A percentile compares a stretch with the other conserved stretches of the same genome.
These are phyloP conservation scores for Drosophila bifasciata DNA, from an alignment of 1,140 invertebrate genomes.

Conservation along the genomic window DNA sequence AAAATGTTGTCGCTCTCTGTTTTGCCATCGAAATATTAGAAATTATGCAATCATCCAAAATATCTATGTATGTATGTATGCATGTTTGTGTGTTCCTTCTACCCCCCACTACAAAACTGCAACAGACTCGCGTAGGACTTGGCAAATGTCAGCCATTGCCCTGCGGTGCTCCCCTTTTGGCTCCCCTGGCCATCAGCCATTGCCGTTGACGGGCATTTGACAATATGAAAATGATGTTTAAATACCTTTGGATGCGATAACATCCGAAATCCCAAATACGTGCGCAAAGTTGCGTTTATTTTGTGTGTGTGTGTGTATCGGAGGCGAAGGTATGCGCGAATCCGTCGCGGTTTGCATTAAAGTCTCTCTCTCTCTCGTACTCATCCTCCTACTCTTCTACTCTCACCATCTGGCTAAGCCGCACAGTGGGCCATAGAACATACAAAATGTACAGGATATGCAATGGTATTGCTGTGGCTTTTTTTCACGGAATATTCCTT, in stretches of 20 bases:
- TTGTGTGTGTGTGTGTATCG: conserved; percentile 52
- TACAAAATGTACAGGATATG: background rate
- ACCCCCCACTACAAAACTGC: background rate
- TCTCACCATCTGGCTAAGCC: conserved; percentile 40
- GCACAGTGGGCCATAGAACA: conserved; percentile 11
- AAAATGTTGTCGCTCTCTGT: conserved; percentile 40
- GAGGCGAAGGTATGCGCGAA: conserved; percentile 47
- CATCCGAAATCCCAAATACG: conserved; percentile 72
- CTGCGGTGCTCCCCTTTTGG: too few relatives aligned
- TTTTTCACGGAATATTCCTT: too few relatives aligned
- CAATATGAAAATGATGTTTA: conserved; percentile 73
- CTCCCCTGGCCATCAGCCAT: conserved; percentile 15
- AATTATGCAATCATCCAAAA: conserved; percentile 59
- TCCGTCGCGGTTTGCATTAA: conserved; percentile 35
- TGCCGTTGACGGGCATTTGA: background rate
- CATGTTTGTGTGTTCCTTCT: background rate
- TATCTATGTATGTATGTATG: background rate
- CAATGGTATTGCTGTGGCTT: background rate
- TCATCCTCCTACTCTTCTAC: background rate
- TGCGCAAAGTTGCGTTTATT: conserved; percentile 66
- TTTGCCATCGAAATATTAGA: conserved; percentile 54
- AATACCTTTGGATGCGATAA: conserved; percentile 55
- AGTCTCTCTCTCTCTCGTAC: background rate
- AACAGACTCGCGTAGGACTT: conserved; percentile 18
- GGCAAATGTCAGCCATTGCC: conserved; percentile 46